Evolutionary conservation across 2,888 invertebrate species (phyloP), one percentile per base, ranked within the genome.

Genomic region (Apamea sordens): DNA sequence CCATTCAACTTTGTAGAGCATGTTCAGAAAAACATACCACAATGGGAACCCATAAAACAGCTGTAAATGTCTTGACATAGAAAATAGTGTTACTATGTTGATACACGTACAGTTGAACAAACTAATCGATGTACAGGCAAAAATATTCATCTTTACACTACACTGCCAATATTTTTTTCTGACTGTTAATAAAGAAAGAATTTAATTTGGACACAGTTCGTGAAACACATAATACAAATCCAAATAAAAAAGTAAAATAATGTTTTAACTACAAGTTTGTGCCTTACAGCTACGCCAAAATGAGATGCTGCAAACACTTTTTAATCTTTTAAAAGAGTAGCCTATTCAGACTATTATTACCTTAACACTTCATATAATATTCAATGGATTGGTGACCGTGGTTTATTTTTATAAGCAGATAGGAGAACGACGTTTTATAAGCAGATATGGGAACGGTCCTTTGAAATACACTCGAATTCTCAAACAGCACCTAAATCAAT

Each of bases 31-130:
- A 88, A 83, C 50, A 73, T 73, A 83, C 21, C 50, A 86, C 88
- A 88, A 90, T 90, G 77, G 76, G 67, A 86, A 78, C 32, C 59
- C 79, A 89, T 90, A 89, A 90, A 89, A 87, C 64, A 47, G 76
- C 65, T 77, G 83, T 89, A 85, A 88, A 89, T 76, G 71, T 88
- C 82, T 79, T 59, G 73, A 69, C 67, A 75, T 70, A 73, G 73
- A 63, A 90, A 89, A 90, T 87, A 85, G 72, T 68, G 65, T 76
- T 80, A 90, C 87, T 79, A 80, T 88, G 90, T 90, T 82, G 64
- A 24, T 71, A 73, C 69, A 53, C 5, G 75, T 78, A 70, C 11
- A 47, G 11, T 47, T 1, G 15, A 61, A 61, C 1, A 59, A 47
- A 21, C 3, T 61, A 6, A 36, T 47, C 47, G 59, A 59, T 59